These are phyloP conservation scores for Syndactyla subalaris DNA, from an alignment of 2,797 vertebrate genomes.

Conservation along the genomic window DNA sequence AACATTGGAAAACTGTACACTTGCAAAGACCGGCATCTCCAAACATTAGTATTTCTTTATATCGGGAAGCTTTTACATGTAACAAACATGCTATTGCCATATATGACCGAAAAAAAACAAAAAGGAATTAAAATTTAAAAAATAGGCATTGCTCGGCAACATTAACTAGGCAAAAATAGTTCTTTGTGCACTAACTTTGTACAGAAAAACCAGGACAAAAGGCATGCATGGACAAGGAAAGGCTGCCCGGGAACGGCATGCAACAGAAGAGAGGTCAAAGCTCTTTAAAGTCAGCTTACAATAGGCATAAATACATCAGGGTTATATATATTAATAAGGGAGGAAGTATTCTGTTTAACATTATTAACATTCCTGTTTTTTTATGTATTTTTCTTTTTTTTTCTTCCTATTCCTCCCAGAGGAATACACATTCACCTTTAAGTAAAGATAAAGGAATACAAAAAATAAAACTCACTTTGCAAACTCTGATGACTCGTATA, in stretches of 20 bases:
- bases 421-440: constrained; percentile 86
- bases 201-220: constrained; percentile 77
- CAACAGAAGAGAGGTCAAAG: constrained; percentile 74
- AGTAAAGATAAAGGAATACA: constrained; percentile 84
- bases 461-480: constrained; percentile 83
- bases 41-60: constrained; percentile 79
- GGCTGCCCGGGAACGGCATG: constrained; percentile 77
- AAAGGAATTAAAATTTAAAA: constrained; percentile 66
- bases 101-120: constrained; percentile 69
- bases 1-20: constrained; percentile 86
- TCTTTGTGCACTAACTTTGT: constrained; percentile 85
- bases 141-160: constrained; percentile 86
- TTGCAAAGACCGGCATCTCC: constrained; percentile 82
- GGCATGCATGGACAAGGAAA: constrained; percentile 81
- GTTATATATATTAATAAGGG: constrained; percentile 84
- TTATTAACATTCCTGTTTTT: constrained; percentile 78
- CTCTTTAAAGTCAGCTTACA: constrained; percentile 78
- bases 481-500: constrained; percentile 82
- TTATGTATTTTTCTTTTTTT: constrained; percentile 65
- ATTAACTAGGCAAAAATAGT: constrained; percentile 87
- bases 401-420: constrained; percentile 86
- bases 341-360: constrained; percentile 83
- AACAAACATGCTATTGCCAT: constrained; percentile 85
- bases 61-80: constrained; percentile 84
- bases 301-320: constrained; percentile 81